A percentile compares a stretch with the other conserved stretches of the same genome.
Evolutionary conservation across 2,113 vertebrate species (phyloP).

Genomic region (Aepyceros melampus): DNA sequence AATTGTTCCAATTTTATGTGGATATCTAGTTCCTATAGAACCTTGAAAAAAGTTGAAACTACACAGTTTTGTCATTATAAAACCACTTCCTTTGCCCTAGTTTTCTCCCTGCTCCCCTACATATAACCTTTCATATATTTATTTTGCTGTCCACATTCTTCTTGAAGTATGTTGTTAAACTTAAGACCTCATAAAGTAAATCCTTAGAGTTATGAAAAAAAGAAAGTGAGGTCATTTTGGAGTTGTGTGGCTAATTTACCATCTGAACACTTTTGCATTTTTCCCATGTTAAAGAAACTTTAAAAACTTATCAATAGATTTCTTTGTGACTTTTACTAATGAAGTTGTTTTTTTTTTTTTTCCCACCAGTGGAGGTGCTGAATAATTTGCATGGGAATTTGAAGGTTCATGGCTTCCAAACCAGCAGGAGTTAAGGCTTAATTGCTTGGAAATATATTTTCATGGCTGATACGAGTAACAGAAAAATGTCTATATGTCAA

Average conservation of each 20-base stretch:
- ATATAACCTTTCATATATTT: conserved; percentile 38
- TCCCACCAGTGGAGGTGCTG: conserved; percentile 76
- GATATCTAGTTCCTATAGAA: neutral
- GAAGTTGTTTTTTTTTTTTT: conserved; percentile 2
- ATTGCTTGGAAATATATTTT: conserved; percentile 86
- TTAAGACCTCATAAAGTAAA: conserved; percentile 34
- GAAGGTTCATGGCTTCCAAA: conserved; percentile 80
- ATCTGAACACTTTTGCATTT: conserved; percentile 58
- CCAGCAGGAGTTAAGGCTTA: conserved; percentile 83
- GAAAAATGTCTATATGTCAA: conserved; percentile 81
- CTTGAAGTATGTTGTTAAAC: conserved; percentile 38
- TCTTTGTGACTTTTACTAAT: conserved; percentile 80
- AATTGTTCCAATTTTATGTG: neutral
- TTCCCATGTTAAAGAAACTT: conserved; percentile 66
- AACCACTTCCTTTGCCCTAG: neutral
- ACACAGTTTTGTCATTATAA: neutral
- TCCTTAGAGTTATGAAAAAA: conserved; percentile 62
- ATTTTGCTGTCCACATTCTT: conserved; percentile 40
- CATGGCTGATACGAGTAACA: conserved; percentile 81
- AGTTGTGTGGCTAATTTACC: conserved; percentile 70
- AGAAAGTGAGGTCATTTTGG: conserved; percentile 57
- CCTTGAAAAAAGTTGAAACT: neutral
- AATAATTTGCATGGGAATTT: conserved; percentile 83
- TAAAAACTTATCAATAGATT: conserved; percentile 77
- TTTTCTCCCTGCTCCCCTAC: neutral